These are phyloP conservation scores for Spheniscus humboldti DNA, from an alignment of 2,797 vertebrate genomes.

Conservation along the genomic window DNA sequence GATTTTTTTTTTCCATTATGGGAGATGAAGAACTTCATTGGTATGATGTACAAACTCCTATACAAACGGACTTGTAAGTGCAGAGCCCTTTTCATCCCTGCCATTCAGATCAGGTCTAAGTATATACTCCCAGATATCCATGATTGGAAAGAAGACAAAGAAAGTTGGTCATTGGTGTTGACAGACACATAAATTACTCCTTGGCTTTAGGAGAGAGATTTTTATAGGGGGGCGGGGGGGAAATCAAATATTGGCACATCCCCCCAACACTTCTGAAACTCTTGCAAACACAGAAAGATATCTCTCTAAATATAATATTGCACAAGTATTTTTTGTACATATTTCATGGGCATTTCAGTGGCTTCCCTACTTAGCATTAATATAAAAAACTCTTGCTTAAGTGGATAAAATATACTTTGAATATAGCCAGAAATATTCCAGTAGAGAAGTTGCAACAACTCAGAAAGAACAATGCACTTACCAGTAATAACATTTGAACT, in stretches of 20 bases:
- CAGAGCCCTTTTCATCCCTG: background rate
- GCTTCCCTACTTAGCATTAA: background rate
- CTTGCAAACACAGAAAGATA: background rate
- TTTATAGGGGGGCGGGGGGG: background rate
- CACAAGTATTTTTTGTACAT: background rate
- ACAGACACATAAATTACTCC: background rate
- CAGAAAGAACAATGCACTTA: background rate
- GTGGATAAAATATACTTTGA: background rate
- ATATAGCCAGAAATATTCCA: background rate
- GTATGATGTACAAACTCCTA: background rate
- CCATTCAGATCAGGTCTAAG: background rate
- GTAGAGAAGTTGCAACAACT: background rate
- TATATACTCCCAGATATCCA: background rate
- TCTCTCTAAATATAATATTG: background rate
- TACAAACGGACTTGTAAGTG: background rate
- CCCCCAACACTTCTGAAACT: background rate
- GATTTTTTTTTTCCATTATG: background rate
- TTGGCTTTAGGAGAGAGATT: background rate
- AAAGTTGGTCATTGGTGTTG: background rate
- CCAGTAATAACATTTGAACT: background rate
- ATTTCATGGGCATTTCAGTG: background rate
- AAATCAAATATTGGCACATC: background rate
- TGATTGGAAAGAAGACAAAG: background rate
- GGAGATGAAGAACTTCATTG: background rate
- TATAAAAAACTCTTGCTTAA: background rate